A percentile compares a stretch with the other conserved stretches of the same genome.
Evolutionary conservation across 2,888 invertebrate species (phyloP).

Genomic region (Rhagophthalmus giganteus): DNA sequence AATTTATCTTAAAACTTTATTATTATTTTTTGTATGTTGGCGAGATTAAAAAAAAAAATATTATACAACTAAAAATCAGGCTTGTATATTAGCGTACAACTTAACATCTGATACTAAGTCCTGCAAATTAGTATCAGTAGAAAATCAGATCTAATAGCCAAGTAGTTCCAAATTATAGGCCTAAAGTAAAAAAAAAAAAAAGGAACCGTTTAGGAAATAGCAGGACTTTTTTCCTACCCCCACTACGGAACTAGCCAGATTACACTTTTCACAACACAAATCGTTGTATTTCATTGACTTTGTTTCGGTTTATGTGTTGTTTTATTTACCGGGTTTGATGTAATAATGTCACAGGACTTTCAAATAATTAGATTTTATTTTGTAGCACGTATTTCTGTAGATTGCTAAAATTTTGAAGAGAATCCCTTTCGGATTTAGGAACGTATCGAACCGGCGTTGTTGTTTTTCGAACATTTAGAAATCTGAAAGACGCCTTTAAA

Average conservation of each 20-base stretch:
- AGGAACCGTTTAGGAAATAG: no score
- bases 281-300: background rate
- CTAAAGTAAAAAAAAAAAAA: constrained; percentile 21
- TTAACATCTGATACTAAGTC: constrained; percentile 25
- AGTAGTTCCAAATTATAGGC: constrained; percentile 29
- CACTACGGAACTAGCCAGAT: constrained; percentile 29
- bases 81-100: constrained; percentile 20
- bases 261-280: background rate
- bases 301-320: constrained; percentile 2
- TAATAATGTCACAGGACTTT: constrained; percentile 11
- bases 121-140: constrained; percentile 26
- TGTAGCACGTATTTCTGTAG: constrained; percentile 16
- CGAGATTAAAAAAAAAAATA: no score
- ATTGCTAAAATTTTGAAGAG: constrained; percentile 2
- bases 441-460: constrained; percentile 1
- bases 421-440: background rate
- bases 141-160: constrained; percentile 24
- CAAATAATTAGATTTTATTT: constrained; percentile 17
- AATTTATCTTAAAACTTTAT: no score
- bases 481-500: background rate
- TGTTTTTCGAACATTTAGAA: constrained; percentile 1
- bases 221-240: constrained; percentile 19
- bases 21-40: no score
- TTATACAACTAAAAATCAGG: constrained; percentile 28
- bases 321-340: constrained; percentile 14